These are phyloP conservation scores for Protobothrops mucrosquamatus DNA, from an alignment of 2,113 vertebrate genomes.

Conservation along the genomic window DNA sequence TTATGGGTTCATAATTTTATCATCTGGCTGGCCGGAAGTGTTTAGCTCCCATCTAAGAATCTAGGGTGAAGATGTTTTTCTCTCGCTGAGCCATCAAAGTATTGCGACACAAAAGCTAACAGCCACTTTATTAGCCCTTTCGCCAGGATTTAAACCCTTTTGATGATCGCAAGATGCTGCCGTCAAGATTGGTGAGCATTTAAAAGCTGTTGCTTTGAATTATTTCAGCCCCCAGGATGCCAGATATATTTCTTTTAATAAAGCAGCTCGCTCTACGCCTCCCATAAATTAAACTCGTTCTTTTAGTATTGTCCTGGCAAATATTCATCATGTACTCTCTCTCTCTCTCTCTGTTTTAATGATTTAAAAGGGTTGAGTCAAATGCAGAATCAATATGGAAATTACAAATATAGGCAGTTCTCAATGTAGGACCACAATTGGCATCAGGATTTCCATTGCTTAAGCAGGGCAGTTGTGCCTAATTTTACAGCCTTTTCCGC, in stretches of 20 bases:
- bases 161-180: conserved; percentile 39
- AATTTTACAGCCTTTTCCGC: neutral
- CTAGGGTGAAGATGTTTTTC: conserved; percentile 16
- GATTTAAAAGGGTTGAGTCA: neutral
- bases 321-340: conserved; percentile 2
- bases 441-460: neutral
- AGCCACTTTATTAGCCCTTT: conserved; percentile 45
- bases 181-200: conserved; percentile 41
- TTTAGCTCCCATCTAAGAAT: conserved; percentile 33
- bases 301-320: conserved; percentile 19
- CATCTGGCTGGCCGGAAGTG: conserved; percentile 6
- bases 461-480: neutral
- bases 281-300: conserved; percentile 45
- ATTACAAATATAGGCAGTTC: neutral
- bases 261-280: conserved; percentile 27
- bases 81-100: conserved; percentile 53
- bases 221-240: conserved; percentile 40
- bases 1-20: conserved; percentile 31
- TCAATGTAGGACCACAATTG: neutral
- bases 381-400: neutral
- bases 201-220: conserved; percentile 47
- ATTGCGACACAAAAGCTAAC: conserved; percentile 53
- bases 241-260: conserved; percentile 31
- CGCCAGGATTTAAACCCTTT: conserved; percentile 49
- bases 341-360: neutral